These are phyloP conservation scores for Lepidocolaptes lacrymiger DNA, from an alignment of 2,797 vertebrate genomes.

Conservation along the genomic window DNA sequence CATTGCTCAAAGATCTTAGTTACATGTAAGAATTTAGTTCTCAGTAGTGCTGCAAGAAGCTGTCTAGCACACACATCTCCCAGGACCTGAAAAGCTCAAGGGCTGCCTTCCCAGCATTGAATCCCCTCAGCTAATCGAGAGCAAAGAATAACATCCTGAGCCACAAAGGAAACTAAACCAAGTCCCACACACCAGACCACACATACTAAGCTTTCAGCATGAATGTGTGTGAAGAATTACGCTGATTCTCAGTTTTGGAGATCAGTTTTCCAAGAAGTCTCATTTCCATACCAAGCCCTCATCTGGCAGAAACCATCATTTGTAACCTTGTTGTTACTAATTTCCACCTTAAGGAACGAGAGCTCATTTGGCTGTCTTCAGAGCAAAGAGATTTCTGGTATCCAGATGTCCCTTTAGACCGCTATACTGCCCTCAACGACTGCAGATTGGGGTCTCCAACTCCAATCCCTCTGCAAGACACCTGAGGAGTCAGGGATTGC, in stretches of 20 bases:
- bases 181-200: neutral
- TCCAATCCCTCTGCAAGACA: neutral
- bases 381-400: neutral
- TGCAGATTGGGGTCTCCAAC: neutral
- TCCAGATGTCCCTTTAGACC: neutral
- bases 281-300: neutral
- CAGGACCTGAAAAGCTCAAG: neutral
- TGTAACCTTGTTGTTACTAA: neutral
- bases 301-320: neutral
- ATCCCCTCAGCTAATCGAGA: neutral
- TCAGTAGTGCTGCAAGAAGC: neutral
- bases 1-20: neutral
- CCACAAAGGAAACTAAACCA: neutral
- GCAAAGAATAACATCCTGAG: neutral
- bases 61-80: neutral
- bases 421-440: fast-evolving
- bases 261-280: neutral
- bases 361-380: neutral
- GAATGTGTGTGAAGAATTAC: fast-evolving
- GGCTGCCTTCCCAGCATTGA: neutral
- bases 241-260: neutral
- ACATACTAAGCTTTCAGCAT: neutral
- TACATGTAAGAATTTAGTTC: neutral
- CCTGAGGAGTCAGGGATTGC: neutral
- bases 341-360: neutral